Evolutionary conservation across 2,888 invertebrate species (phyloP).

Genomic region (Anagyrus pseudococci): DNA sequence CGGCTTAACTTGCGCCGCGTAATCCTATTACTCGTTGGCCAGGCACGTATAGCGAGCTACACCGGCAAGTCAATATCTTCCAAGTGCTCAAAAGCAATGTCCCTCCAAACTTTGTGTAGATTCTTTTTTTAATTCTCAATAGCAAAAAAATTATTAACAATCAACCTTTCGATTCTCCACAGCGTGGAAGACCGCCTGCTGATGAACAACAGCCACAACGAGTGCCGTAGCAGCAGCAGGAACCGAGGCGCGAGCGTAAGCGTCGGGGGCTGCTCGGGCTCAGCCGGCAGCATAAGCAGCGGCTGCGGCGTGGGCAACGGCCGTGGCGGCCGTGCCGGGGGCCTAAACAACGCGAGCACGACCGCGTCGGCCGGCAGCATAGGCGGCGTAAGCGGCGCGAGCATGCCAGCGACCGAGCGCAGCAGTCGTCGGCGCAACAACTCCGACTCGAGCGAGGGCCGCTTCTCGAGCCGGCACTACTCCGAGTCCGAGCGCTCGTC

Average conservation of each 20-base stretch:
- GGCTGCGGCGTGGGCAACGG: conserved; percentile 29
- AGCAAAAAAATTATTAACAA: no score
- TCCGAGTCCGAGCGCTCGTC: conserved; percentile 58
- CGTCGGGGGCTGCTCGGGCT: not conserved
- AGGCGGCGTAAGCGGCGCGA: conserved; percentile 3
- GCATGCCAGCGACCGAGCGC: conserved; percentile 38
- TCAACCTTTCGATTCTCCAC: no score
- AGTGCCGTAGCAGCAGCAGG: conserved; percentile 14
- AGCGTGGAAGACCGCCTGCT: conserved; percentile 55
- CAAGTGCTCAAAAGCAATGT: no score
- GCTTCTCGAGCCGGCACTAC: conserved; percentile 51
- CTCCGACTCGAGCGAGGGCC: conserved; percentile 54
- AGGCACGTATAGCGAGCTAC: no score
- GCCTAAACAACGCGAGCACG: conserved; percentile 14
- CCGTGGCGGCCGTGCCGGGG: not conserved
- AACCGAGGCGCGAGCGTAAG: no score
- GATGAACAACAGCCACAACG: conserved; percentile 44
- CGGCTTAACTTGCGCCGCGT: no score
- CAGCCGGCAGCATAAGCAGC: conserved; percentile 3
- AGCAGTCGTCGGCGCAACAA: conserved; percentile 50
- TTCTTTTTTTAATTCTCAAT: no score
- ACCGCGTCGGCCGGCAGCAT: conserved; percentile 8
- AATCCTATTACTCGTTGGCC: no score
- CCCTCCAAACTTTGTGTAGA: no score
- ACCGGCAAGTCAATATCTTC: no score